Percentiles rank a stretch among this genome's conserved stretches.
Conservation (phyloP, 2,113 vertebrate genomes). For the Cryptotis parvus region DNA sequence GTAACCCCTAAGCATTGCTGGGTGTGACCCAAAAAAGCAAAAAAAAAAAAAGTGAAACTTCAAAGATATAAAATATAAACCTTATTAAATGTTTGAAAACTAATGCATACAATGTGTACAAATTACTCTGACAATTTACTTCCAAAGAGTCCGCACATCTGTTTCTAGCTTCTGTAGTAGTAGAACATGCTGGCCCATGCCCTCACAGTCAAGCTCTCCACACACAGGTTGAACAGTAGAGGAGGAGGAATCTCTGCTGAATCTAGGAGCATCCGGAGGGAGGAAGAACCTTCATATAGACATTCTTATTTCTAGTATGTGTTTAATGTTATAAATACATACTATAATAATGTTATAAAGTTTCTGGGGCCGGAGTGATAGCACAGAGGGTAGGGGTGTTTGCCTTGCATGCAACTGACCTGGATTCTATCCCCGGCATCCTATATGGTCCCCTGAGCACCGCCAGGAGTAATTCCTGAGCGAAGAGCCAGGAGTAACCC, state of each 20-base stretch:
- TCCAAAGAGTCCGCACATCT: not conserved
- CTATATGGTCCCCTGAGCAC: too few species aligned
- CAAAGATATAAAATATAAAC: constrained; percentile 30
- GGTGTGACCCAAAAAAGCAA: too few species aligned
- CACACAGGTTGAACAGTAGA: not conserved
- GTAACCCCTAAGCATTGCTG: too few species aligned
- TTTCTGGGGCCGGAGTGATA: too few species aligned
- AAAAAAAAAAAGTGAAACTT: constrained; percentile 39
- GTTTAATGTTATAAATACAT: too few species aligned
- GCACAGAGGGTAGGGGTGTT: too few species aligned
- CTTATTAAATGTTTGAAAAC: not conserved
- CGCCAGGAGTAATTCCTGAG: too few species aligned
- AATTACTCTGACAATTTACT: constrained; percentile 1
- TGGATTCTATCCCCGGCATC: too few species aligned
- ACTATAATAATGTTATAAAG: too few species aligned
- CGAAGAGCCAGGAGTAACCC: too few species aligned
- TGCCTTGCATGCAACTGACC: too few species aligned
- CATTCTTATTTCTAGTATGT: constrained; percentile 27
- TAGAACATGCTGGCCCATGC: not conserved
- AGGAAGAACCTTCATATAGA: not conserved
- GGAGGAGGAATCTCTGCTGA: not conserved
- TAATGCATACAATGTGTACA: not conserved
- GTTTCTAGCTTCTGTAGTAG: not conserved
- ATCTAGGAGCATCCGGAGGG: not conserved
- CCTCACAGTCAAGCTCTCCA: not conserved